Evolutionary conservation across 2,888 invertebrate species (phyloP), one percentile per base, ranked within the genome.

Genomic region (Rhagium mordax): DNA sequence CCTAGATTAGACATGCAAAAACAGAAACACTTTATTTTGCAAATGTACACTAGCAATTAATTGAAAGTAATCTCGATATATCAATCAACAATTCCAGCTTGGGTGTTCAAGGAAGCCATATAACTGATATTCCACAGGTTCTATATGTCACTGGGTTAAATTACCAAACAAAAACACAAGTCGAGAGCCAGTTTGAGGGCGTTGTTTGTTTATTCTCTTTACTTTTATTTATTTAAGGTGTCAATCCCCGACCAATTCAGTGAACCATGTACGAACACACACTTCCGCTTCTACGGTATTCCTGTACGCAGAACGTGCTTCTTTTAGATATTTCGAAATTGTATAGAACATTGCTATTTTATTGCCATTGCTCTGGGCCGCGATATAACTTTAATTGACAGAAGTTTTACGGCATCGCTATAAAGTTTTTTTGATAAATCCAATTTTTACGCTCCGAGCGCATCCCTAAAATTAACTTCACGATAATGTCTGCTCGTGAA

Each of bases 381-480:
- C 18, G 51, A 57, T 41, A 67, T 57, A 67, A 70, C 61, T 47
- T 70, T 70, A 70, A 70, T 70, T 70, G 70, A 61, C 70, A 33
- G 49, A 16, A 21, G 33, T 65, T 65, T 60, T 65, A 53, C 65
- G 33, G 27, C 33, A 4, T 24, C 20, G 53, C 33, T 16, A 29
- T 65, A 65, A 65, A 65, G 24, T 53, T 53, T 53, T 65, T 65
- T 33, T 65, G 55, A 67, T 57, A 41, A 24, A 67, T 41, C 24
- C 41, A 67, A 67, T 57, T 66, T 66, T 41, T 66, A 66, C 15
- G 33, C 27, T 16, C 15, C 29, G 65, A n/a, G n/a, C n/a, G n/a
- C 53, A 53, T 18, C 29, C n/a, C 65, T 7, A 48, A n/a, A 64
- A 51, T 64, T 64, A 49, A 24, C 51, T 21, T 18, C 53, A 29